Conservation (phyloP, 2,113 vertebrate genomes). For the Vicugna pacos region DNA sequence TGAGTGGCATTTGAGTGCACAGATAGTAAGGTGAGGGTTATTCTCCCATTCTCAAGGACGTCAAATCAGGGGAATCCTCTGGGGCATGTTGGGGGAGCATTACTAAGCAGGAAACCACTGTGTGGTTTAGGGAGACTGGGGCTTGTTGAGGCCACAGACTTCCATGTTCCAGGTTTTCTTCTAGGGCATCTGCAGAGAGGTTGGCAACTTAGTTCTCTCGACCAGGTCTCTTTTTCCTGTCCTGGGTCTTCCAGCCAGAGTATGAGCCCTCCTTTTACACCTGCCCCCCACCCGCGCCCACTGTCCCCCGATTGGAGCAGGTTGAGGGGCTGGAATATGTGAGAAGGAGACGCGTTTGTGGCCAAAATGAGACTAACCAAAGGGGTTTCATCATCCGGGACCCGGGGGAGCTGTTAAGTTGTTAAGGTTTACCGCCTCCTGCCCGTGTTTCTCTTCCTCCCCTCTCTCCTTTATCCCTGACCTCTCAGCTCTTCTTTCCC, state of each 20-base stretch:
- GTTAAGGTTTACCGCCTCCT: background rate
- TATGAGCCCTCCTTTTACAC: background rate
- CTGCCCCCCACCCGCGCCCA: background rate
- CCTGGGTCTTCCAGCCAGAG: background rate
- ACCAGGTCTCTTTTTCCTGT: background rate
- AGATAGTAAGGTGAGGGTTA: background rate
- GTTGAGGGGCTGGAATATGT: background rate
- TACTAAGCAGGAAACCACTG: slow-evolving; percentile 46
- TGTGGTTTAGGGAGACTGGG: slow-evolving; percentile 31
- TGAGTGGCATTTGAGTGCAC: slow-evolving; percentile 75
- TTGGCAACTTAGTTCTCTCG: background rate
- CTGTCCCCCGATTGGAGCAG: background rate
- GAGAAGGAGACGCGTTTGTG: background rate
- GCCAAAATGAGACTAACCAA: slow-evolving; percentile 57
- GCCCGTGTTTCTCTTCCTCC: background rate
- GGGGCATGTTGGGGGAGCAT: background rate
- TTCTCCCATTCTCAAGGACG: slow-evolving; percentile 42
- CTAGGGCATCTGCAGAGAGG: background rate
- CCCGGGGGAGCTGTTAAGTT: background rate
- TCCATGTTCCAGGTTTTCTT: background rate
- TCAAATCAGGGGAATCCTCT: background rate
- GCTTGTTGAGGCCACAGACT: background rate
- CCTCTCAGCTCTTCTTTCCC: background rate
- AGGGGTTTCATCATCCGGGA: background rate
- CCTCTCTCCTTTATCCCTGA: background rate